These are phyloP conservation scores for Hylaea fasciaria DNA, from an alignment of 2,888 invertebrate species.

Conservation along the genomic window DNA sequence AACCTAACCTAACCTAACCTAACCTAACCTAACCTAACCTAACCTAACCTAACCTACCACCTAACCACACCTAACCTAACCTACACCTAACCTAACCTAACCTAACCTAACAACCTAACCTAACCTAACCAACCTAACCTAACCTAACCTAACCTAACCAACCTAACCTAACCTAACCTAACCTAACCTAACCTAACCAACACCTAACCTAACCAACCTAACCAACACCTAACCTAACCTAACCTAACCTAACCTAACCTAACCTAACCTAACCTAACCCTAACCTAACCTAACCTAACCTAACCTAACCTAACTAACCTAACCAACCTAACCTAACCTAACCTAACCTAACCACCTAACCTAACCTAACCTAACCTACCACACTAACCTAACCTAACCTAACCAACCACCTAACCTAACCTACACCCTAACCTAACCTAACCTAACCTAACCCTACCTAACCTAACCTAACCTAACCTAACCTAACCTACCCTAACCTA, in stretches of 20 bases:
- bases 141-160: conserved; percentile 10
- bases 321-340: conserved; percentile 6
- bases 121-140: conserved; percentile 18
- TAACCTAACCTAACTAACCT: conserved; percentile 3
- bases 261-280: conserved; percentile 2
- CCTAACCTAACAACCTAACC: conserved; percentile 19
- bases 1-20: conserved; percentile 16
- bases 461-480: conserved; percentile 14
- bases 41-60: conserved; percentile 18
- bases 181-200: conserved; percentile 19
- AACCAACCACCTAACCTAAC: conserved; percentile 14
- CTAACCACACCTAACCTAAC: conserved; percentile 18
- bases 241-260: conserved; percentile 17
- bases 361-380: conserved; percentile 8
- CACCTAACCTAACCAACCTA: conserved; percentile 18
- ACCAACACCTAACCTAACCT: conserved; percentile 16
- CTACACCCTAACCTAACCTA: conserved; percentile 13
- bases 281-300: not conserved
- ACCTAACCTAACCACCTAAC: conserved; percentile 15
- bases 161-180: conserved; percentile 17
- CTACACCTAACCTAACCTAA: conserved; percentile 20
- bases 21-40: conserved; percentile 17
- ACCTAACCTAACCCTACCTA: conserved; percentile 13
- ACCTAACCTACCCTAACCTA: conserved; percentile 13
- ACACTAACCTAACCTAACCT: conserved; percentile 3